Evolutionary conservation across 2,113 vertebrate species (phyloP), one percentile per base, ranked within the genome.

Genomic region (Rhipidura dahli): DNA sequence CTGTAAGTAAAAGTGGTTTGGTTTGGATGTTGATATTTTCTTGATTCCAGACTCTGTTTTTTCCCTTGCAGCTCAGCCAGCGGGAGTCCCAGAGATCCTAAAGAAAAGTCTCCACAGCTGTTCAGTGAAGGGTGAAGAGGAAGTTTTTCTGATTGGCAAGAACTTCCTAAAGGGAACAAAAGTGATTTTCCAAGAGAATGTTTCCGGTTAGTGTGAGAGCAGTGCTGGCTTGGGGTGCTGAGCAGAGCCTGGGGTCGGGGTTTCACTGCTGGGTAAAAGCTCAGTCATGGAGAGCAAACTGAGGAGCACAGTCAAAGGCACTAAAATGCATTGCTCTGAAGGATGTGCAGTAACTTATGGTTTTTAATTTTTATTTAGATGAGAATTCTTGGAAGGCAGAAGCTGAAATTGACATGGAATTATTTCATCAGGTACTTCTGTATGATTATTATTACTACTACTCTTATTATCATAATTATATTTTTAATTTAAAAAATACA

Each of bases 101-200:
- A 99, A 99, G 98, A 99, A 99, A 97, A 99, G 99, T 69, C 98
- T 99, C 27, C 99, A 99, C 97, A 99, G 98, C 78, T 99, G 99
- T 91, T 98, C 99, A 35, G 99, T 99, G 88, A 99, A 98, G 90
- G 99, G 99, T 23, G 99, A 99, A 87, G 99, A 99, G 86, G 99
- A 99, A 87, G 98, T 99, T 78, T 99, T 99, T 96, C 98, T 99
- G 96, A 99, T 99, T 42, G 99, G 99, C 97, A 99, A 99, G 97
- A 99, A 99, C 98, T 99, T 99, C 97, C 98, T 99, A 31, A 99
- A 99, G 98, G 99, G 99, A 98, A 99, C 99, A 87, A 99, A 99
- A 98, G 99, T 99, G 95, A 98, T 99, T 97, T 99, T 99, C 98
- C 99, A 99, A 24, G 99, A 99, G 96, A 99, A 99, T 80, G 39